Percentiles rank a stretch among this genome's conserved stretches.
phyloP scores from a whole-genome alignment of 2,888 invertebrate genomes.

The Plebejus melissa region DNA sequence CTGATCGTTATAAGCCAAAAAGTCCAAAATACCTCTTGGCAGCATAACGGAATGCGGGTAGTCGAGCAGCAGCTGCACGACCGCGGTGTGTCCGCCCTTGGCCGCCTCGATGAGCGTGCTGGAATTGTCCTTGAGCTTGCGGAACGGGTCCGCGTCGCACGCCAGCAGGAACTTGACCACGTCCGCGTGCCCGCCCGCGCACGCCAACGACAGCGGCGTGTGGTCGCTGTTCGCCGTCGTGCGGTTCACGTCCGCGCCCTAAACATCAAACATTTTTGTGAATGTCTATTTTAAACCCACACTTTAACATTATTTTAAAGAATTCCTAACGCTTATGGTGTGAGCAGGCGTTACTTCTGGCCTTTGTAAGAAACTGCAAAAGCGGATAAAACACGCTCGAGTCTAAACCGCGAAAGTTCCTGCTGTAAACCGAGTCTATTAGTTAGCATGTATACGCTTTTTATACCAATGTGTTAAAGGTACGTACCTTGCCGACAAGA shows the following conservation, averaged over 20 bases:
- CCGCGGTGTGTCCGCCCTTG: conserved; percentile 97
- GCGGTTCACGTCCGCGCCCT: conserved; percentile 73
- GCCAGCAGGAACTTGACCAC: conserved; percentile 95
- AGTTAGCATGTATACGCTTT: too few relatives aligned
- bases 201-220: conserved; percentile 96
- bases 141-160: conserved; percentile 96
- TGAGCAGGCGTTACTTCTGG: too few relatives aligned
- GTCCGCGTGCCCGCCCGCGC: conserved; percentile 96
- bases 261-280: background rate
- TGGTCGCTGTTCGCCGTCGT: conserved; percentile 97
- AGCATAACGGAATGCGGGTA: conserved; percentile 93
- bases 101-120: conserved; percentile 99
- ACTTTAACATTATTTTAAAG: too few relatives aligned
- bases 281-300: too few relatives aligned
- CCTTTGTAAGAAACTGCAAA: too few relatives aligned
- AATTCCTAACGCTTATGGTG: too few relatives aligned
- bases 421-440: too few relatives aligned
- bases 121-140: conserved; percentile 98
- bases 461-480: background rate
- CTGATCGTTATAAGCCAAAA: background rate
- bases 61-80: conserved; percentile 96
- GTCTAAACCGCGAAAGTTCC: too few relatives aligned
- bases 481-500: conserved; percentile 88
- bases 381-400: too few relatives aligned
- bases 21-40: conserved; percentile 62